These are phyloP conservation scores for Drosophila athabasca DNA, from an alignment of 1,140 invertebrate species.

Conservation along the genomic window DNA sequence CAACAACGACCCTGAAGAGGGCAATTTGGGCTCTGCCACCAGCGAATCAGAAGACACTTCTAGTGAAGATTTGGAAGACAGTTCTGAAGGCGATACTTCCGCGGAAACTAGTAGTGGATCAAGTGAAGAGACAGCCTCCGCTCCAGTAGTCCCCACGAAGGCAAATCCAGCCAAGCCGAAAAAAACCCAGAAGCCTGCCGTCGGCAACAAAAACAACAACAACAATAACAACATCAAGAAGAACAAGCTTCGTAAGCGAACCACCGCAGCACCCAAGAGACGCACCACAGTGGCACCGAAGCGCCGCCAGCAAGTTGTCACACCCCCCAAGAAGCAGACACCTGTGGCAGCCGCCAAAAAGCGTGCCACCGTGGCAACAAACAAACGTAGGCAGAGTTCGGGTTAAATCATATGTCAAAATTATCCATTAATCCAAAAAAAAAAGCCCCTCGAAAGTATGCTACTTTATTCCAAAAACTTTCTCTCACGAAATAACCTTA, in stretches of 20 bases:
- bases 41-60: not conserved
- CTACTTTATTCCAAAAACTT: no score
- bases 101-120: constrained; percentile 1
- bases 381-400: constrained; percentile 20
- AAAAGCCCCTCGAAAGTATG: no score
- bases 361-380: constrained; percentile 9
- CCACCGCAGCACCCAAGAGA: constrained; percentile 12
- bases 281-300: constrained; percentile 10
- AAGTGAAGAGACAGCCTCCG: not conserved
- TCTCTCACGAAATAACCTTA: no score
- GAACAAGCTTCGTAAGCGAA: constrained; percentile 1
- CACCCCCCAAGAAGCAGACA: constrained; percentile 10
- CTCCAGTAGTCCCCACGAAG: no score
- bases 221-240: not conserved
- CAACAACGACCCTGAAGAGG: not conserved
- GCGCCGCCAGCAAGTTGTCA: constrained; percentile 1
- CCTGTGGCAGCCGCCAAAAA: constrained; percentile 7
- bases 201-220: not conserved
- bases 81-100: not conserved
- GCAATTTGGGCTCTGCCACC: not conserved
- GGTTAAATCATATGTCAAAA: constrained; percentile 7
- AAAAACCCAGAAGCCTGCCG: not conserved
- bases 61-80: not conserved
- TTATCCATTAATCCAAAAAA: no score
- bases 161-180: not conserved